Evolutionary conservation across 2,888 invertebrate genomes (phyloP).

Genomic region (Bugulina stolonifera): DNA sequence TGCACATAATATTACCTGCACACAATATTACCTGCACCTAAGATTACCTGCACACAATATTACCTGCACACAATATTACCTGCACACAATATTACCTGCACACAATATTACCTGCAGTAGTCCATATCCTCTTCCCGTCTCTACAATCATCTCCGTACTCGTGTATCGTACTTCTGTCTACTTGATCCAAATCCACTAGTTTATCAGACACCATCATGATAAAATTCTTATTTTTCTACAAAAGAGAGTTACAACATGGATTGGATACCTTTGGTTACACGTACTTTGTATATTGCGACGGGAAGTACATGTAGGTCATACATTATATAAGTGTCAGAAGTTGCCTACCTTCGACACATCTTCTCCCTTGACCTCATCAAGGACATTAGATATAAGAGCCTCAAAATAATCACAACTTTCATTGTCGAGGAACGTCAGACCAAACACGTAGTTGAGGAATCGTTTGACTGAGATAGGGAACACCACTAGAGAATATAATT

Average conservation of each 20-base stretch:
- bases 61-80: too few species aligned
- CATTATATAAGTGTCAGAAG: too few species aligned
- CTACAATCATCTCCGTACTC: neutral
- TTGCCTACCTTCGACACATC: too few species aligned
- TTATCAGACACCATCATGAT: neutral
- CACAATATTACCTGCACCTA: too few species aligned
- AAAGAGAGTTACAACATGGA: too few species aligned
- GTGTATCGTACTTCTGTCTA: neutral
- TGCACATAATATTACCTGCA: too few species aligned
- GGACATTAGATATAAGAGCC: neutral
- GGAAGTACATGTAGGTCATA: too few species aligned
- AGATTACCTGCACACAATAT: too few species aligned
- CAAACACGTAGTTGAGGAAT: neutral
- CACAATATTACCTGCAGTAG: neutral
- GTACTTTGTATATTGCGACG: too few species aligned
- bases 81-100: too few species aligned
- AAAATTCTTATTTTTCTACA: neutral
- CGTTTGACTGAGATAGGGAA: neutral
- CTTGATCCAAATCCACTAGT: neutral
- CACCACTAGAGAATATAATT: neutral
- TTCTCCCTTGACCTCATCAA: neutral
- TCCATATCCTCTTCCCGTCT: neutral
- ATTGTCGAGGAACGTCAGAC: neutral
- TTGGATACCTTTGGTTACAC: too few species aligned
- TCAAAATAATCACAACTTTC: neutral